phyloP scores from a whole-genome alignment of 2,113 vertebrate genomes.

The Xiphophorus hellerii region DNA sequence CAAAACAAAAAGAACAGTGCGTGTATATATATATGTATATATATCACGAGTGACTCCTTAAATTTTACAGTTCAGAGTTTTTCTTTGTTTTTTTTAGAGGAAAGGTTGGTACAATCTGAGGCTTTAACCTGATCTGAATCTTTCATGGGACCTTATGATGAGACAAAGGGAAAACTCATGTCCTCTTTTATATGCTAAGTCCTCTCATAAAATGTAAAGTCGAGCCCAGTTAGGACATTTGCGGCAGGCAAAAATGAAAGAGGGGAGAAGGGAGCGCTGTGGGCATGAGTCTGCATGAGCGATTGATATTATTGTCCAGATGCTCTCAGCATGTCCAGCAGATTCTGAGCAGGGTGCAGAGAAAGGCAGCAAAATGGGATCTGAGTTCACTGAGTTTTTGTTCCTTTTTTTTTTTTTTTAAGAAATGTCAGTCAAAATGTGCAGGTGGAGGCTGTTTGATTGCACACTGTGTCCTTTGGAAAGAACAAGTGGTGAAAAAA shows the following conservation, averaged over 20 bases:
- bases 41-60: no score
- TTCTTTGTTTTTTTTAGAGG: neutral
- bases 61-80: neutral
- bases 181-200: conserved; percentile 36
- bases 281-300: conserved; percentile 47
- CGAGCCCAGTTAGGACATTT: conserved; percentile 41
- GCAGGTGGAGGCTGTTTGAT: conserved; percentile 24
- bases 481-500: neutral
- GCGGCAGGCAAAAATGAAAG: conserved; percentile 38
- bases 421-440: conserved; percentile 56
- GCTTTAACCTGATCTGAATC: conserved; percentile 19
- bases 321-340: conserved; percentile 34
- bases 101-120: neutral
- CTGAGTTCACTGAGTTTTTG: conserved; percentile 34
- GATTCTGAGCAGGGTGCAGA: conserved; percentile 26
- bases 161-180: neutral
- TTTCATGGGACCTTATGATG: conserved; percentile 5
- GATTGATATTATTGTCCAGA: conserved; percentile 56
- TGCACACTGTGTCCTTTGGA: neutral
- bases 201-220: conserved; percentile 37
- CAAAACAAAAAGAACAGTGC: neutral
- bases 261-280: conserved; percentile 25
- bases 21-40: neutral
- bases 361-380: conserved; percentile 34
- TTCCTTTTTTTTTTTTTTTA: conserved; percentile 42